Percentiles rank a stretch among this genome's conserved stretches.
Evolutionary conservation across 1,140 invertebrate genomes (phyloP).

Genomic region (Papilio machaon): DNA sequence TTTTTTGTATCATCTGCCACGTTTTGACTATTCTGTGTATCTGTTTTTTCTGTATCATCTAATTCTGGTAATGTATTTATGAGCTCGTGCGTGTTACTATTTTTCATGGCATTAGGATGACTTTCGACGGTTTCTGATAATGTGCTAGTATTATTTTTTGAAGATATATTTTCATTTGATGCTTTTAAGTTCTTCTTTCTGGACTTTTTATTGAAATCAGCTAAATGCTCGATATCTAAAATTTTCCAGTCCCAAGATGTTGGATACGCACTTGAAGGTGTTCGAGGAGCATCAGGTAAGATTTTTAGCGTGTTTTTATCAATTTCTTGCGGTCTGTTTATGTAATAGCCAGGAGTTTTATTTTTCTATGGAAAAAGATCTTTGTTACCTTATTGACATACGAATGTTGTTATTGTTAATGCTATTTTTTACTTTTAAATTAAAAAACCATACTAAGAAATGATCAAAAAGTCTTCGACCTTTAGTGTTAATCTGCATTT

Average conservation of each 20-base stretch:
- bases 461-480: too few relatives aligned
- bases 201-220: slow-evolving; percentile 73
- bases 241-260: slow-evolving; percentile 89
- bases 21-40: slow-evolving; percentile 43
- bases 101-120: slow-evolving; percentile 66
- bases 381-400: neutral
- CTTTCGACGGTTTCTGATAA: slow-evolving; percentile 67
- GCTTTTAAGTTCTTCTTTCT: slow-evolving; percentile 72
- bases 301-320: slow-evolving; percentile 86
- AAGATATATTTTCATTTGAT: slow-evolving; percentile 77
- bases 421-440: neutral
- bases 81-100: slow-evolving; percentile 74
- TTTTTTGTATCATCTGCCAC: slow-evolving; percentile 48
- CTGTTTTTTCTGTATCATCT: slow-evolving; percentile 64
- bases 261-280: slow-evolving; percentile 85
- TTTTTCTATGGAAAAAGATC: slow-evolving; percentile 86
- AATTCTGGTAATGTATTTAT: slow-evolving; percentile 74
- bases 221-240: slow-evolving; percentile 79
- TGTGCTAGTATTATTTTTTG: slow-evolving; percentile 71
- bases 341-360: slow-evolving; percentile 90
- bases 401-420: neutral
- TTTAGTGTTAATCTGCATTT: neutral
- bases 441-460: too few relatives aligned
- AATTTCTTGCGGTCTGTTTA: slow-evolving; percentile 88
- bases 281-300: slow-evolving; percentile 90